Percentiles rank a stretch among this genome's conserved stretches.
Conservation (phyloP, 2,888 invertebrate genomes). For the Eudasyphora cyanicolor region DNA sequence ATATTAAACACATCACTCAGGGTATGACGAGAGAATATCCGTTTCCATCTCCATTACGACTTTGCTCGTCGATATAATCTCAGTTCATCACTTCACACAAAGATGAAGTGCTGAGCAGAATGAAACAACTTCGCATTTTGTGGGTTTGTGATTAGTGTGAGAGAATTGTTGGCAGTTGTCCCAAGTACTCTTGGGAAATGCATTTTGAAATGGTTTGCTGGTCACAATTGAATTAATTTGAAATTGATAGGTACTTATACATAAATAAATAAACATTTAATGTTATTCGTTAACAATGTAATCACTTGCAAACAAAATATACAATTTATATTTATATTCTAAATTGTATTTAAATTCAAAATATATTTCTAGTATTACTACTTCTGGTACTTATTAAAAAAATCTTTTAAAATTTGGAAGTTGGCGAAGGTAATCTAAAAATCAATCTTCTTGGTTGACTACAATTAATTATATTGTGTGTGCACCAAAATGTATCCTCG, state of each 20-base stretch:
- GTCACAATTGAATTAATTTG: background rate
- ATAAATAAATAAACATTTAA: no score
- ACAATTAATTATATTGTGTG: no score
- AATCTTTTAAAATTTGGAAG: no score
- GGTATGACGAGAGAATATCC: constrained; percentile 2
- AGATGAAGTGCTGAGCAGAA: background rate
- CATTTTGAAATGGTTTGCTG: background rate
- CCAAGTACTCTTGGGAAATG: background rate
- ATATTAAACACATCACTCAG: constrained; percentile 33
- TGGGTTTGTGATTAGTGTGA: background rate
- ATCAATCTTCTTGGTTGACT: no score
- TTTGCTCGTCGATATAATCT: background rate
- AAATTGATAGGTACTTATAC: background rate
- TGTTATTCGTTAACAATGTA: no score
- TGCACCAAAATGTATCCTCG: no score
- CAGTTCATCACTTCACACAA: constrained; percentile 1
- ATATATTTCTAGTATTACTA: no score
- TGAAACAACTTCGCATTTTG: background rate
- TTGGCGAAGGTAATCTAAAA: no score
- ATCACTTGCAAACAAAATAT: no score
- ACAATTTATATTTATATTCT: no score
- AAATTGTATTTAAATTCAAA: no score
- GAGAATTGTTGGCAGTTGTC: background rate
- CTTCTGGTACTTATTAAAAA: no score
- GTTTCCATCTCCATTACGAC: background rate